A percentile compares a stretch with the other conserved stretches of the same genome.
These are phyloP conservation scores for Paramormyrops hopkinsi DNA, from an alignment of 2,797 vertebrate genomes.

Conservation along the genomic window DNA sequence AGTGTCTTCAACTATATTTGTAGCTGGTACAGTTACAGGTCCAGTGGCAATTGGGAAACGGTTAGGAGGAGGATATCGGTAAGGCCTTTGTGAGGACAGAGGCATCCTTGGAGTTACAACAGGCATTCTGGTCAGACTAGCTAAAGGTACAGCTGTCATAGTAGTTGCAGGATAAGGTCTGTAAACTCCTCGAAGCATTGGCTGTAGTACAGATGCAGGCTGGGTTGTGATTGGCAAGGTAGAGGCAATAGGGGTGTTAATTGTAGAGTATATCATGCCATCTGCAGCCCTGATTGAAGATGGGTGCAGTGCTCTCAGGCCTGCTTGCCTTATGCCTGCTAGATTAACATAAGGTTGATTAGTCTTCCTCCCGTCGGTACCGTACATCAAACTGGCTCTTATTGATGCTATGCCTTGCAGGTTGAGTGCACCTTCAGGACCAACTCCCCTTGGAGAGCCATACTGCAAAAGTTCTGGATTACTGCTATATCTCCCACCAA, in stretches of 20 bases:
- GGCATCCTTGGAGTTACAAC: slow-evolving; percentile 78
- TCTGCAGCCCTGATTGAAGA: slow-evolving; percentile 84
- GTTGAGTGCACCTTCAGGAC: slow-evolving; percentile 58
- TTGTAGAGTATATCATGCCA: slow-evolving; percentile 98
- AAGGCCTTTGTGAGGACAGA: slow-evolving; percentile 70
- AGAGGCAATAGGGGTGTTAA: slow-evolving; percentile 95
- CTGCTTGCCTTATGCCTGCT: slow-evolving; percentile 71
- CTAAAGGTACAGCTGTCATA: slow-evolving; percentile 81
- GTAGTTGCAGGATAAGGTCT: slow-evolving; percentile 73
- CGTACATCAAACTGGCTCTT: slow-evolving; percentile 78
- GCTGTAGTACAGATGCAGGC: slow-evolving; percentile 78
- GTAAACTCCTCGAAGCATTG: slow-evolving; percentile 81
- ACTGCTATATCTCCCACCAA: slow-evolving; percentile 72
- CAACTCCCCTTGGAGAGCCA: slow-evolving; percentile 60
- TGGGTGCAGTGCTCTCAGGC: slow-evolving; percentile 82
- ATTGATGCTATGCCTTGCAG: slow-evolving; percentile 74
- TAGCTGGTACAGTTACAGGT: slow-evolving; percentile 45
- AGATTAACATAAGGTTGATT: slow-evolving; percentile 76
- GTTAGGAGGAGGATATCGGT: slow-evolving; percentile 72
- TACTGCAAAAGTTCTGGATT: slow-evolving; percentile 78
- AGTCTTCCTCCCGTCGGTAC: slow-evolving; percentile 71
- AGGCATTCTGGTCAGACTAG: slow-evolving; percentile 84
- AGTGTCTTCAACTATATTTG: slow-evolving; percentile 66
- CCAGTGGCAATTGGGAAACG: slow-evolving; percentile 60
- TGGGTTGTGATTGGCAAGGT: slow-evolving; percentile 98